Conservation (phyloP, 2,888 invertebrate genomes). For the Idaea biselata region DNA sequence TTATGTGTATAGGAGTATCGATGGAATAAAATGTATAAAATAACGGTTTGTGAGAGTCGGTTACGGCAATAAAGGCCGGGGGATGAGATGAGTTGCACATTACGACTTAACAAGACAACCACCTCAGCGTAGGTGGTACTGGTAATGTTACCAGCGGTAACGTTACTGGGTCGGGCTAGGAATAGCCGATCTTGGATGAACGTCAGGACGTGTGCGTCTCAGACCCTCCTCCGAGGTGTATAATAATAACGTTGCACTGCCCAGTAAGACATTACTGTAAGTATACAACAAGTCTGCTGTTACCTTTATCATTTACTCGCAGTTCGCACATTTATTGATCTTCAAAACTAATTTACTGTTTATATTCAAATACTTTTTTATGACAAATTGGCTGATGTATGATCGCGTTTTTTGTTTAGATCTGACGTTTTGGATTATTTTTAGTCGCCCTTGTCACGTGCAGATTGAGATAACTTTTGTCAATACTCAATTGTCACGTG, state of each 20-base stretch:
- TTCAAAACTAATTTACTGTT: too few species aligned
- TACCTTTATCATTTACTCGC: not conserved
- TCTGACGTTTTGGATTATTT: too few species aligned
- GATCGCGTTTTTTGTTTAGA: too few species aligned
- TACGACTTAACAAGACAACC: not conserved
- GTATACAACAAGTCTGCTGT: not conserved
- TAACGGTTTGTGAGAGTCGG: slow-evolving; percentile 48
- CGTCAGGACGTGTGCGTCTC: slow-evolving; percentile 24
- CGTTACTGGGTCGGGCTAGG: too few species aligned
- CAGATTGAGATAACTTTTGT: not conserved
- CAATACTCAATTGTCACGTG: too few species aligned
- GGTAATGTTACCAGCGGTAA: too few species aligned
- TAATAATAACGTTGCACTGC: slow-evolving; percentile 42
- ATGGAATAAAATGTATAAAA: slow-evolving; percentile 45
- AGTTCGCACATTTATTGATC: not conserved
- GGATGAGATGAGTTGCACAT: slow-evolving; percentile 24
- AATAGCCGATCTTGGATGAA: too few species aligned
- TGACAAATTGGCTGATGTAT: too few species aligned
- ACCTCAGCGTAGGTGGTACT: too few species aligned
- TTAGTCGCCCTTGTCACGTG: too few species aligned
- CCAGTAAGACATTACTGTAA: slow-evolving; percentile 31
- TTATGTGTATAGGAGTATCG: slow-evolving; percentile 65
- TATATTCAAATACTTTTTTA: too few species aligned
- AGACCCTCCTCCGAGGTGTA: slow-evolving; percentile 28
- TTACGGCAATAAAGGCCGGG: slow-evolving; percentile 33